Base-by-base conservation (phyloP, 2,797 vertebrate genomes). In the Bradypus variegatus region DNA sequence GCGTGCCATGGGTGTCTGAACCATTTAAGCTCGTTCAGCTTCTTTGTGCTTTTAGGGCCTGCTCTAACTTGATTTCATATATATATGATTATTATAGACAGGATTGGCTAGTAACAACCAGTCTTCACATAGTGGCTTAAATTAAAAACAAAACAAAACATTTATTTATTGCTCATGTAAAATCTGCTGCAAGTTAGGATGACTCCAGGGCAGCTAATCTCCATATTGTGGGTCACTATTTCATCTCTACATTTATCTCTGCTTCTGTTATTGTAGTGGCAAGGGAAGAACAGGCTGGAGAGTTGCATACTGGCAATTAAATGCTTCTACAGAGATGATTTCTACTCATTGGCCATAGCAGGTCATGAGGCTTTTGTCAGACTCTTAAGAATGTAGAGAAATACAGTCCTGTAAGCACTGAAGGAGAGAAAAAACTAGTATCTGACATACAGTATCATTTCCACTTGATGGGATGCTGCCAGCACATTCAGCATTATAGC, bases 81-180 rank as follows among this genome's bases (percentile, higher is more conserved):
- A 60, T 70, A 25, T 87, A 25, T 67, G 89, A 79, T 19, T 19
- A 27, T 67, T 82, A 10, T 55, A 64, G 23, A 77, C n/a, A 83
- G 41, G 27, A 62, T 83, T 82, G 77, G 58, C 69, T 70, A 25
- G 15, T 88, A 90, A 69, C 60, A 83, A 86, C 19, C 19, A 60
- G 3, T 70, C 29, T 89, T 93, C 88, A 92, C 29, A 84, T 84
- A 77, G 62, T 86, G 62, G 14, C 45, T 50, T 84, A 41, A 60
- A 76, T 76, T 29, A 4, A 6, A 23, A 64, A 41, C 21, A 31
- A 55, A 45, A 41, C n/a, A 53, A 69, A 67, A 25, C 21, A 15
- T 75, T 70, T 81, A 11, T 79, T 85, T 93, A 81, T 89, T 94
- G 23, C 48, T 64, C 48, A 65, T 36, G 69, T 94, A 80, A 94